Base-by-base conservation (phyloP, 2,888 invertebrate species). In the Drosophila tripunctata region DNA sequence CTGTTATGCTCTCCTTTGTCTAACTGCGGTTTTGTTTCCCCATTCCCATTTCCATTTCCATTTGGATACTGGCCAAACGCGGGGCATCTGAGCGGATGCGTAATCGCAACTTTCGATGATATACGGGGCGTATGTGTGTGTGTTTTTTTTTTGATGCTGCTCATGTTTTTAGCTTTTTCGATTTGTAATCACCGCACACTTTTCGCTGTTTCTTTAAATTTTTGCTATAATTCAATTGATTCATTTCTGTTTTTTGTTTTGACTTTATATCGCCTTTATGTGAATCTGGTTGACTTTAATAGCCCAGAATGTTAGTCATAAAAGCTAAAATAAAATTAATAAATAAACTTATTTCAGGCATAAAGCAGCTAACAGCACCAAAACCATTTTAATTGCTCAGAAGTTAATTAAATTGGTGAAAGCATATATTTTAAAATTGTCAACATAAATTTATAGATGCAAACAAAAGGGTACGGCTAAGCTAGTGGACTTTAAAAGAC, bases 21-120 rank as follows among this genome's bases (percentile, higher is more conserved):
- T 75, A 80, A 78, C 74, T 78, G 82, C 51, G 77, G 81, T 76
- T 72, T 62, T 48, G 43, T 74, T 78, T 65, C 63, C 73, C 64
- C 67, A 80, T 67, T 57, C 81, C 4, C 4, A 10, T 27, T 27
- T 27, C 27, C 27, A 66, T 71, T 79, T 67, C 58, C 81, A 66
- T 73, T 72, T 67, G 36, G 67, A 54, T 41, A 67, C 75, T 84
- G 81, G 81, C 81, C 68, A 54, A 19, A 50, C 56, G 84, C 14
- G 57, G 7, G 27, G 24, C 22, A 6, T 12, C 38, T 27, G 35
- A 36, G 30, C 30, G 58, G 36, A 51, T 38, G 36, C 35, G 60
- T 45, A 62, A 51, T 48, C 50, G 31, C 63, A 75, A 67, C 62
- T 60, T 73, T 54, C 58, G 35, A 47, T 67, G 73, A 75, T 83